These are phyloP conservation scores for Cistogaster globosa DNA, from an alignment of 2,888 invertebrate genomes.

Conservation along the genomic window DNA sequence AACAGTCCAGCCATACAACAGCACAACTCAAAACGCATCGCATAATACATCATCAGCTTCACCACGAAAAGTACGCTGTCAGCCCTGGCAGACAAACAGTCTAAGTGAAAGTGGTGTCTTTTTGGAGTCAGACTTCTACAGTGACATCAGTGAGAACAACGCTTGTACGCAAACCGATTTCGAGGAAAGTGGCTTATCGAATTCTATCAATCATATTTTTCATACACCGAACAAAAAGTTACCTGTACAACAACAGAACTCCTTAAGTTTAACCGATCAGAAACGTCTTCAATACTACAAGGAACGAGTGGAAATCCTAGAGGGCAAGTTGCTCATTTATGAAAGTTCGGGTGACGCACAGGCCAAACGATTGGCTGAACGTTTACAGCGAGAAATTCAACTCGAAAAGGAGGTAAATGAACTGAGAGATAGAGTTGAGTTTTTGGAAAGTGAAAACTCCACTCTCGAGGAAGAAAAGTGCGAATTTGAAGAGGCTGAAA, in stretches of 20 bases:
- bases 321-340: constrained; percentile 87
- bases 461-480: constrained; percentile 88
- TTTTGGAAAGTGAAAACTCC: constrained; percentile 86
- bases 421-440: constrained; percentile 84
- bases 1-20: constrained; percentile 86
- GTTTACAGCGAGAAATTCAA: constrained; percentile 86
- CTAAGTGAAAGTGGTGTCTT: constrained; percentile 90
- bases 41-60: constrained; percentile 83
- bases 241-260: constrained; percentile 71
- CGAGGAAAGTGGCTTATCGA: constrained; percentile 81
- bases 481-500: constrained; percentile 90
- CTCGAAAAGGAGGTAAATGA: constrained; percentile 84
- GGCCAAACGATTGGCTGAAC: constrained; percentile 85
- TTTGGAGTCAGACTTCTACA: constrained; percentile 85
- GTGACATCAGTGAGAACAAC: constrained; percentile 74
- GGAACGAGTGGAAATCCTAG: constrained; percentile 86
- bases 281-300: constrained; percentile 87
- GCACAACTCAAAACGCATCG: constrained; percentile 72
- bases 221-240: constrained; percentile 72
- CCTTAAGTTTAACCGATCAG: constrained; percentile 81
- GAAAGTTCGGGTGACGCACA: constrained; percentile 87
- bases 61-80: constrained; percentile 74
- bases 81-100: constrained; percentile 83
- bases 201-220: constrained; percentile 39
- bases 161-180: constrained; percentile 84